Evolutionary conservation across 2,797 vertebrate species (phyloP).

Genomic region (Eremophila alpestris): DNA sequence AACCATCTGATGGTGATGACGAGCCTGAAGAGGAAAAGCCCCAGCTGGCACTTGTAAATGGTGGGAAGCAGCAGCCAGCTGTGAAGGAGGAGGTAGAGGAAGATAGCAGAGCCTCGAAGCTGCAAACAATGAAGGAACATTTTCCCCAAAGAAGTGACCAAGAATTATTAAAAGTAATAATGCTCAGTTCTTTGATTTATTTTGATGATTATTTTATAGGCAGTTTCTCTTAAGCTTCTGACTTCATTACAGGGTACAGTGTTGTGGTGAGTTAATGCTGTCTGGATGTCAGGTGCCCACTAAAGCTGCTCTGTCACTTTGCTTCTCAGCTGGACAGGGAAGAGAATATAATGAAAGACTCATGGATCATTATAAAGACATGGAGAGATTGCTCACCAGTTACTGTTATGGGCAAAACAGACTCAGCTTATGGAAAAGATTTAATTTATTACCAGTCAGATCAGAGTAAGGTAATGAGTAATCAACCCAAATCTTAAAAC

Average conservation of each 20-base stretch:
- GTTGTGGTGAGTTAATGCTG: not conserved
- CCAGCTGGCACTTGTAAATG: not conserved
- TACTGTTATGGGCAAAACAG: not conserved
- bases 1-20: slow-evolving; percentile 71
- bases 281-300: not conserved
- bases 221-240: not conserved
- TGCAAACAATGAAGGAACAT: slow-evolving; percentile 79
- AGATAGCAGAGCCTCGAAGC: slow-evolving; percentile 57
- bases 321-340: not conserved
- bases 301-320: not conserved
- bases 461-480: not conserved
- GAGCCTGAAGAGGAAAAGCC: slow-evolving; percentile 58
- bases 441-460: not conserved
- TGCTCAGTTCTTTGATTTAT: not conserved
- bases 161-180: slow-evolving; percentile 81
- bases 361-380: not conserved
- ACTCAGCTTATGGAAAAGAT: not conserved
- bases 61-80: not conserved
- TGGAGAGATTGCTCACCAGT: rapidly evolving
- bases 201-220: not conserved
- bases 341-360: not conserved
- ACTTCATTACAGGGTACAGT: not conserved
- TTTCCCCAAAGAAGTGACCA: slow-evolving; percentile 82
- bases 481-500: not conserved
- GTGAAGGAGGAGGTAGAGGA: slow-evolving; percentile 39